Evolutionary conservation across 2,113 vertebrate genomes (phyloP).

Genomic region (Crotalus viridis): DNA sequence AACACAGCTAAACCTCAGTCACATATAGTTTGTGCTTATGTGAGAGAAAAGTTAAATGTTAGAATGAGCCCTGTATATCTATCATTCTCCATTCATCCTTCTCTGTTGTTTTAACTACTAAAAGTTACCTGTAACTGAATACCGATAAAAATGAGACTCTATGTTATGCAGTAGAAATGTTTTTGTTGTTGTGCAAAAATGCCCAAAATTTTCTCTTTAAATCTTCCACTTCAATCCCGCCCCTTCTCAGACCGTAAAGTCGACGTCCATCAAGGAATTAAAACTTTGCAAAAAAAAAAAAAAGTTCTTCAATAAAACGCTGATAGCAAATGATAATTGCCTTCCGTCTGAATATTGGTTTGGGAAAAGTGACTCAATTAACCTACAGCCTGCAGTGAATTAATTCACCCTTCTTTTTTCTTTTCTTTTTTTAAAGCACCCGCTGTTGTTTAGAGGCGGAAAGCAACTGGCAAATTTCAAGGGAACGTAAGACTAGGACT

Average conservation of each 20-base stretch:
- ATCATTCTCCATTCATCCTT: neutral
- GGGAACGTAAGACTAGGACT: too few relatives aligned
- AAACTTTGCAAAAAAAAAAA: neutral
- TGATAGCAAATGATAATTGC: neutral
- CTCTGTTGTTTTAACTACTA: neutral
- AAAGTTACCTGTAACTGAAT: neutral
- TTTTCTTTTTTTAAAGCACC: neutral
- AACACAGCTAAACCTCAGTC: neutral
- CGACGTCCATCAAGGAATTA: neutral
- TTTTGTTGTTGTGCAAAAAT: neutral
- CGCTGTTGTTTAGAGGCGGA: neutral
- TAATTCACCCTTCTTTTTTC: neutral
- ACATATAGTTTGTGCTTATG: neutral
- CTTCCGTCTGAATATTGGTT: neutral
- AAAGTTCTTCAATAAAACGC: neutral
- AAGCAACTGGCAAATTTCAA: neutral
- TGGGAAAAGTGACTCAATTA: neutral
- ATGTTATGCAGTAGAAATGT: neutral
- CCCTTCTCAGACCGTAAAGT: neutral
- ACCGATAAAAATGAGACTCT: neutral
- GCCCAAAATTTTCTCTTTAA: neutral
- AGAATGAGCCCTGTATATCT: rapidly evolving
- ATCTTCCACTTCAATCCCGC: neutral
- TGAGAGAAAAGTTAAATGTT: neutral
- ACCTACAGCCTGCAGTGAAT: neutral